phyloP scores from a whole-genome alignment of 2,113 vertebrate species.

The Phasianus colchicus region DNA sequence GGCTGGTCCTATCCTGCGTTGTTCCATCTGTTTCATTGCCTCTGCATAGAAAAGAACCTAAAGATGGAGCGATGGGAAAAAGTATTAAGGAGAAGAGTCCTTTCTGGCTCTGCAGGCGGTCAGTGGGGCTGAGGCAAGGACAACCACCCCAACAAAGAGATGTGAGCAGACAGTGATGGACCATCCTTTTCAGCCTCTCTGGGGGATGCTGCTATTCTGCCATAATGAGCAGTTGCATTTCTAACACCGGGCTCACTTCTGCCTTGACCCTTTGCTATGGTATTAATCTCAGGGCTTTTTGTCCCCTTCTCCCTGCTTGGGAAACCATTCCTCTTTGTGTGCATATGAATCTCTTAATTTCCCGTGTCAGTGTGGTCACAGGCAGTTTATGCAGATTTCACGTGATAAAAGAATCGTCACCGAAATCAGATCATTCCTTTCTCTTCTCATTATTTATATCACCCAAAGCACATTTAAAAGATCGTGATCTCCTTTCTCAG shows the following conservation, averaged over 20 bases:
- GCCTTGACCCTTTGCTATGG: background rate
- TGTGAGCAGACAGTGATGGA: background rate
- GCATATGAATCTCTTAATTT: slow-evolving; percentile 9
- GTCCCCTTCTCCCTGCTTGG: slow-evolving; percentile 35
- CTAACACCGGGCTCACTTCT: background rate
- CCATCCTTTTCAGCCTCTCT: background rate
- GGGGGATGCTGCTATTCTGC: background rate
- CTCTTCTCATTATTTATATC: background rate
- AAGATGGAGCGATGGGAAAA: background rate
- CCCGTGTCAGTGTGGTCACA: background rate
- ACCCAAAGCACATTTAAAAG: background rate
- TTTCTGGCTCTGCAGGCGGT: slow-evolving; percentile 27
- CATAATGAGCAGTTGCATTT: background rate
- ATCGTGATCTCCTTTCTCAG: background rate
- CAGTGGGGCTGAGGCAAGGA: background rate
- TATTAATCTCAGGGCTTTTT: slow-evolving; percentile 29
- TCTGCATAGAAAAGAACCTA: background rate
- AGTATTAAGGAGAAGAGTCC: background rate
- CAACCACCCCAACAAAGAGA: background rate
- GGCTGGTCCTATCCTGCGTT: background rate
- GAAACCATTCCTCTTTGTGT: slow-evolving; percentile 31
- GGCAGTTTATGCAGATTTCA: slow-evolving; percentile 32
- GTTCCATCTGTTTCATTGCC: slow-evolving; percentile 6
- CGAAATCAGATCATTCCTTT: slow-evolving; percentile 30
- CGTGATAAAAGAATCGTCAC: slow-evolving; percentile 3